Evolutionary conservation across 2,113 vertebrate species (phyloP).

Genomic region (Hydropotes inermis): DNA sequence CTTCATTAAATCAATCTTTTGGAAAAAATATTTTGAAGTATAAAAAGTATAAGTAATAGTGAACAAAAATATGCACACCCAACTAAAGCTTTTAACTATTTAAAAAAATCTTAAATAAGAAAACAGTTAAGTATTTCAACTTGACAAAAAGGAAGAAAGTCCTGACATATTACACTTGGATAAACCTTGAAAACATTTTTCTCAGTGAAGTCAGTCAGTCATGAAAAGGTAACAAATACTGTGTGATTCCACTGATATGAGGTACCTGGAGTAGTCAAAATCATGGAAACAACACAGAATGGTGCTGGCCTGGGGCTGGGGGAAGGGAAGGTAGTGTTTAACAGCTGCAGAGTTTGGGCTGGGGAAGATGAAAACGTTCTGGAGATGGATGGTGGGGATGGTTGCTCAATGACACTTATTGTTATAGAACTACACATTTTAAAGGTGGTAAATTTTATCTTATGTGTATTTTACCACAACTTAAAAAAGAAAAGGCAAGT

Average conservation of each 20-base stretch:
- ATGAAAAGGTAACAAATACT: background rate
- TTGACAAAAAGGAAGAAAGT: slow-evolving; percentile 28
- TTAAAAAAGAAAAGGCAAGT: background rate
- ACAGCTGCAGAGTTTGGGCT: background rate
- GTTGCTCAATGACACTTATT: background rate
- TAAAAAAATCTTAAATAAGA: background rate
- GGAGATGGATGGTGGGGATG: background rate
- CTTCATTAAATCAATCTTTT: background rate
- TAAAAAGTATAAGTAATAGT: background rate
- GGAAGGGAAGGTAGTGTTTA: background rate
- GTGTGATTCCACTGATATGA: background rate
- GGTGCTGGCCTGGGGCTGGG: background rate
- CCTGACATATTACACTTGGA: background rate
- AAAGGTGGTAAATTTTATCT: background rate
- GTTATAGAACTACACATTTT: background rate
- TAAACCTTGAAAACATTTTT: background rate
- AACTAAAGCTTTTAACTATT: background rate
- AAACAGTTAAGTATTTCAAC: background rate
- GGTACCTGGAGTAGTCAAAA: background rate
- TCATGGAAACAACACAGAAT: background rate
- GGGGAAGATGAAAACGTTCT: background rate
- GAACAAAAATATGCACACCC: background rate
- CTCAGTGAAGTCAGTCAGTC: background rate
- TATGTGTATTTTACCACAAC: background rate
- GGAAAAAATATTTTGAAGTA: background rate